Evolutionary conservation across 2,113 vertebrate species (phyloP), one percentile per base, ranked within the genome.

Genomic region (Charina bottae): DNA sequence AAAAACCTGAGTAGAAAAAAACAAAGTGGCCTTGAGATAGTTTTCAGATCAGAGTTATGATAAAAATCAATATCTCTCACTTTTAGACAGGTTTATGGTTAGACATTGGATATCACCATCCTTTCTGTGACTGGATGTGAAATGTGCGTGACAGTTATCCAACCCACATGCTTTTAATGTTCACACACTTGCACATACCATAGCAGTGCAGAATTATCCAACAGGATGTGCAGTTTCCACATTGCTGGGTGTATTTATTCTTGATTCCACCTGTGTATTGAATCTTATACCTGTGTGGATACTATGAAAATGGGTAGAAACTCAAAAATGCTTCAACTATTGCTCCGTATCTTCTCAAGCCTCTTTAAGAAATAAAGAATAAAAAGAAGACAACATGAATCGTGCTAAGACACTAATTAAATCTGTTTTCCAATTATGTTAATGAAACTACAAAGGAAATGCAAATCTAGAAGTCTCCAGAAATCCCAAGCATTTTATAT

Each of bases 381-480:
- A 64, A 92, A 92, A 92, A 84, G 72, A 89, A 62, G 88, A 87
- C 93, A 64, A 91, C 58, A 93, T 89, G 46, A 92, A 95, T 83
- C 94, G 89, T 90, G 62, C 9, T 96, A 94, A 95, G 94, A 94
- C 95, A 95, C 92, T 97, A 97, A 96, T 97, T 96, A 97, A 93
- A 91, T 91, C 95, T 96, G 94, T 93, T 97, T 96, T 96, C 46
- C 90, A 96, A 95, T 97, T 96, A 97, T 95, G 95, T 90, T 96
- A 96, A 97, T 95, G 90, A 94, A 96, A 96, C 93, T 96, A 97
- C 96, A 97, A 97, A 97, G 96, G 94, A 96, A 95, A 97, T 96
- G 96, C 95, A 96, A 97, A 97, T 97, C 85, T 91, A 93, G 93
- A 96, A 92, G 85, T 94, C 96, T 97, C 94, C 91, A 96, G 96